Conservation (phyloP, 2,797 vertebrate species). For the Sebastes hopkinsi region DNA sequence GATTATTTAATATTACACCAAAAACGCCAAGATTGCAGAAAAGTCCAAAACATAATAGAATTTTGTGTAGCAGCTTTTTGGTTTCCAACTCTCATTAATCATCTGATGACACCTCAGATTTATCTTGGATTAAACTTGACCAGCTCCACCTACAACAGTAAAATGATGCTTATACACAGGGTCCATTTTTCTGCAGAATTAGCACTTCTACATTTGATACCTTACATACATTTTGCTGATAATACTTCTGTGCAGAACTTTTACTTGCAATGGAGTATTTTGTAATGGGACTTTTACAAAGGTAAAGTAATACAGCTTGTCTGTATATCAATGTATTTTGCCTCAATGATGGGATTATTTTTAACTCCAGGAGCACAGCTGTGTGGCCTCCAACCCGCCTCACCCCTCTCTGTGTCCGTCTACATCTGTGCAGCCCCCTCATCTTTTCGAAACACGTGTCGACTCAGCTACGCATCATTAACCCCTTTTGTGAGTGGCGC, state of each 20-base stretch:
- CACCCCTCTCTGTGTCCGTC: slow-evolving; percentile 1
- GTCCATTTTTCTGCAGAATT: not conserved
- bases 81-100: not conserved
- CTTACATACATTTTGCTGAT: not conserved
- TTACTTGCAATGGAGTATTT: not conserved
- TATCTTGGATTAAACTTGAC: not conserved
- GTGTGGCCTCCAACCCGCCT: not conserved
- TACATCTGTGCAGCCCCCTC: not conserved
- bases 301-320: not conserved
- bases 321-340: not conserved
- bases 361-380: not conserved
- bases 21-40: not conserved
- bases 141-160: not conserved
- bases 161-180: not conserved
- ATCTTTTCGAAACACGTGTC: slow-evolving; percentile 48
- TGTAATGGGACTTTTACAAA: not conserved
- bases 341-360: not conserved
- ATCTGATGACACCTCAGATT: not conserved
- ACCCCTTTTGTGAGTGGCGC: slow-evolving; percentile 57
- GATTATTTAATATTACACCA: not conserved
- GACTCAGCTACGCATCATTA: slow-evolving; percentile 70
- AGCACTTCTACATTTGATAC: not conserved
- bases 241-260: not conserved
- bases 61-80: not conserved
- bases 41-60: not conserved